Evolutionary conservation across 2,113 vertebrate genomes (phyloP).

Genomic region (Clarias macrocephalus): DNA sequence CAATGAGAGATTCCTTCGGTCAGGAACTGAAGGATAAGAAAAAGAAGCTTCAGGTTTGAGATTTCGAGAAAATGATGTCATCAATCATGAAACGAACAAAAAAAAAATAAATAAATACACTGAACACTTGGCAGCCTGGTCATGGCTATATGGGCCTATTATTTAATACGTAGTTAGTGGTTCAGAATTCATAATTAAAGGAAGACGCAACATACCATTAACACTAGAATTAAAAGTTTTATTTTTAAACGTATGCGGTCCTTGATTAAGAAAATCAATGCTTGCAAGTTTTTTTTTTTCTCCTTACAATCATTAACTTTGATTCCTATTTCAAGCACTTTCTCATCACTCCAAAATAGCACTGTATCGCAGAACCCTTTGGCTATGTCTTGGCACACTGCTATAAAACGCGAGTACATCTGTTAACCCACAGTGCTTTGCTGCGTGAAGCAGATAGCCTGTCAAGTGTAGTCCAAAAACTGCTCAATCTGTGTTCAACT

Average conservation of each 20-base stretch:
- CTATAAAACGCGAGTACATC: not conserved
- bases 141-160: not conserved
- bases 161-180: too few relatives aligned
- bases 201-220: not conserved
- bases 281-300: not conserved
- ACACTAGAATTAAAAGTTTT: not conserved
- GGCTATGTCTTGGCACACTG: not conserved
- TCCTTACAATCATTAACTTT: not conserved
- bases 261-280: not conserved
- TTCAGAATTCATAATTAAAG: not conserved
- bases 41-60: not conserved
- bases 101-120: too few relatives aligned
- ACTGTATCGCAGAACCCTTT: not conserved
- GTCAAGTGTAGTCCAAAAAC: slow-evolving; percentile 29
- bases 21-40: not conserved
- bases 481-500: slow-evolving; percentile 22
- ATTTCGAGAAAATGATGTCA: not conserved
- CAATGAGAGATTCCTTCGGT: not conserved
- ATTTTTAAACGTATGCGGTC: not conserved
- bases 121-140: not conserved
- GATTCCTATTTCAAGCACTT: not conserved
- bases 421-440: slow-evolving; percentile 11
- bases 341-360: not conserved
- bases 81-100: not conserved
- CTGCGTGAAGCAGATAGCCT: slow-evolving; percentile 24